Conservation (phyloP, 37 sponge, comb jelly and placozoan species). For the Aphrocallistes beatrix region DNA sequence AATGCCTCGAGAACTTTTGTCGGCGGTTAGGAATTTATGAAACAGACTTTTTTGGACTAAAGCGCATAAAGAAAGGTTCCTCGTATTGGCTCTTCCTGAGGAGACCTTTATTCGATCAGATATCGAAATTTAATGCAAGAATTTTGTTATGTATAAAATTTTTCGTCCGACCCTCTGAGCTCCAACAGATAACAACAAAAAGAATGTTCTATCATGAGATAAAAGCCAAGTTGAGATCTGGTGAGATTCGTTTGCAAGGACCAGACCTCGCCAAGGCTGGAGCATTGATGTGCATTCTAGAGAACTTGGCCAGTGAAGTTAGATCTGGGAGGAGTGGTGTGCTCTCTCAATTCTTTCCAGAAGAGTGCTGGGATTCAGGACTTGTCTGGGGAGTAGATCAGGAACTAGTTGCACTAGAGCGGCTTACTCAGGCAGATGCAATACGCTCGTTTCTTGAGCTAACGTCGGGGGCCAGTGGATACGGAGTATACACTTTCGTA, state of each 20-base stretch:
- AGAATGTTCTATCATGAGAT: neutral
- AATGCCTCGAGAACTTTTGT: neutral
- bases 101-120: neutral
- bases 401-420: neutral
- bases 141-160: neutral
- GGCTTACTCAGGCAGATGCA: neutral
- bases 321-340: neutral
- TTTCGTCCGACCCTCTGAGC: neutral
- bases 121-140: neutral
- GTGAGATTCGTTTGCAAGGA: neutral
- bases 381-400: neutral
- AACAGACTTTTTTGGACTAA: constrained; percentile 6
- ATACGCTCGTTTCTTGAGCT: neutral
- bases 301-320: neutral
- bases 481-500: neutral
- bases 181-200: neutral
- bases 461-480: neutral
- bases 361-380: neutral
- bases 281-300: neutral
- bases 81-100: neutral
- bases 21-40: neutral
- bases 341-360: neutral
- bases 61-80: neutral
- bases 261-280: neutral
- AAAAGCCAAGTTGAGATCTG: neutral